Base-by-base conservation (phyloP, 2,113 vertebrate species). In the Calypte anna region DNA sequence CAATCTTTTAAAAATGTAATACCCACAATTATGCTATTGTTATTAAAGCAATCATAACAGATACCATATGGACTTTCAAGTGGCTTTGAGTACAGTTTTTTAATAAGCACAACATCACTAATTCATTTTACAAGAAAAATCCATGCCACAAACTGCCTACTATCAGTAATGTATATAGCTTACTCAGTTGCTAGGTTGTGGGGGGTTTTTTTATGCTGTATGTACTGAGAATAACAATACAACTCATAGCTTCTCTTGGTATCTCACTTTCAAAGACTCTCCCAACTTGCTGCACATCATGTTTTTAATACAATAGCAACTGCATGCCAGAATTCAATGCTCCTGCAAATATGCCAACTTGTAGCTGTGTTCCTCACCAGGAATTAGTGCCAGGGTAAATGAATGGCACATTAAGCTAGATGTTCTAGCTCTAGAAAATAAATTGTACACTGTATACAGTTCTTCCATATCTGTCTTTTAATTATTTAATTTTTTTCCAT, bases 301-400 rank as follows among this genome's bases (percentile, higher is more conserved):
- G 91, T 96, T 94, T 96, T 83, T 94, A 96, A 96, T 91, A 94
- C 90, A 94, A 84, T 69, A 68, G 80, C 22, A 62, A 94, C 90
- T 91, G 88, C 27, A 3, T 79, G 93, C 92, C 94, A 96, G 92
- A 90, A 96, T 91, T 94, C 90, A 95, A 90, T 66, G 86, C 91
- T 96, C 76, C 92, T 93, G 93, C 94, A 93, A 91, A 96, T 94
- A 96, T 61, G 90, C 91, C 96, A 93, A 95, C 84, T 95, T 94
- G 92, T 93, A 96, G 91, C 93, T 94, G 93, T 88, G 93, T 91
- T 93, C 90, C 88, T 96, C 93, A 70, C 90, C 82, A 78, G 82
- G 92, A 95, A 96, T 93, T 96, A 86, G 80, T 96, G 96, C 95
- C 95, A 97, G 93, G 88, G 63, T 93, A 95, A 96, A 96, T 97